These are phyloP conservation scores for Paramormyrops hopkinsi DNA, from an alignment of 2,797 vertebrate genomes.

Conservation along the genomic window DNA sequence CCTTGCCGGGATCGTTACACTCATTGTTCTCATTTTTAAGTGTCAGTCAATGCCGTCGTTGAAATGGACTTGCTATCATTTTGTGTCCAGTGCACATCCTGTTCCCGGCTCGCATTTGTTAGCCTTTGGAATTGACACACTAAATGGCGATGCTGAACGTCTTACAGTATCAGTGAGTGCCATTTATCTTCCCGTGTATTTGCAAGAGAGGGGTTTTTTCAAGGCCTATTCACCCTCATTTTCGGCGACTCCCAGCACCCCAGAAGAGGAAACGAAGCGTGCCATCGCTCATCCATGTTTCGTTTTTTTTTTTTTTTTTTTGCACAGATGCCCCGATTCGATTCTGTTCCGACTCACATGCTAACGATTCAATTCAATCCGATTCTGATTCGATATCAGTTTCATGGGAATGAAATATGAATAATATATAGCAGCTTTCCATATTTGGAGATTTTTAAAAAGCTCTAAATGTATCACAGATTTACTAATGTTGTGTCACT, in stretches of 20 bases:
- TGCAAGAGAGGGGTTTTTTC: neutral
- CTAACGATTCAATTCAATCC: neutral
- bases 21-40: neutral
- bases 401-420: neutral
- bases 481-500: neutral
- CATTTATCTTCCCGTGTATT: conserved; percentile 11
- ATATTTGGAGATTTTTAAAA: neutral
- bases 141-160: neutral
- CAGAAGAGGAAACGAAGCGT: neutral
- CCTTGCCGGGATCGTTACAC: conserved; percentile 43
- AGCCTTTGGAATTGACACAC: neutral
- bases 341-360: neutral
- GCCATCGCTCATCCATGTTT: neutral
- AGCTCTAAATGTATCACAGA: neutral
- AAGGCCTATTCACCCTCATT: neutral
- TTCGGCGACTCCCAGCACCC: neutral
- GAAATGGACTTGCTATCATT: conserved; percentile 34
- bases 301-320: neutral
- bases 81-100: neutral
- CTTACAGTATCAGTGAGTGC: neutral
- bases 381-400: neutral
- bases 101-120: neutral
- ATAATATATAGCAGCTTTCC: neutral
- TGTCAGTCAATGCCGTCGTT: neutral
- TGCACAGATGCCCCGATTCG: neutral